Conservation (phyloP, 2,797 vertebrate genomes). For the Balearica regulorum region DNA sequence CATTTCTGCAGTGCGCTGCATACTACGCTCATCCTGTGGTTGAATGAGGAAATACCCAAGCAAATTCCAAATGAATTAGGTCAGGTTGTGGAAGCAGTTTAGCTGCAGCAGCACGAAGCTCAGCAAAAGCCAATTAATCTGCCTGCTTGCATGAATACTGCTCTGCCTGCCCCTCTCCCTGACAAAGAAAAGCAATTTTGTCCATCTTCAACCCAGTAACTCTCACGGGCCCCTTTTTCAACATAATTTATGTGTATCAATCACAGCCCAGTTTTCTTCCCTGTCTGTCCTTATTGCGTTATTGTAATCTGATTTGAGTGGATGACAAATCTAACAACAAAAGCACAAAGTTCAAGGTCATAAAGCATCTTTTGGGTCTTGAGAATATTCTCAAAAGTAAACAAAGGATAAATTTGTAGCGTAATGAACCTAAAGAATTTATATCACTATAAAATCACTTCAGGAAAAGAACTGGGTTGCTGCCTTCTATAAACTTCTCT, state of each 20-base stretch:
- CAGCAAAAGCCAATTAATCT: constrained; percentile 35
- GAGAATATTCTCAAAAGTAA: not conserved
- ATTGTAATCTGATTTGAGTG: not conserved
- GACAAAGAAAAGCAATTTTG: constrained; percentile 27
- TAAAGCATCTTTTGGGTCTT: not conserved
- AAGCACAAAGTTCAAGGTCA: not conserved
- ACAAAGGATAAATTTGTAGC: not conserved
- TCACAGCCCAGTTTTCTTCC: not conserved
- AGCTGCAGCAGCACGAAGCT: not conserved
- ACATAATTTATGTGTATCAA: not conserved
- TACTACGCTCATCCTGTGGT: not conserved
- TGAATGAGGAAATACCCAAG: not conserved
- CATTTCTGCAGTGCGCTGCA: not conserved
- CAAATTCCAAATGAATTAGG: not conserved
- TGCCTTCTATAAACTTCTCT: not conserved
- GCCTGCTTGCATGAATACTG: not conserved
- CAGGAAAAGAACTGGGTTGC: not conserved
- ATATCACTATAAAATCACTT: not conserved
- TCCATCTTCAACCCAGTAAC: not conserved
- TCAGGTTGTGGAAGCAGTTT: not conserved
- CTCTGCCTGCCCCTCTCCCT: not conserved
- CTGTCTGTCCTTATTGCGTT: not conserved
- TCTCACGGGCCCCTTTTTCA: not conserved
- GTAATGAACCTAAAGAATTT: not conserved
- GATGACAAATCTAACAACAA: not conserved